A percentile compares a stretch with the other conserved stretches of the same genome.
Evolutionary conservation across 2,797 vertebrate species (phyloP).

Genomic region (Ptychobarbus kaznakovi): DNA sequence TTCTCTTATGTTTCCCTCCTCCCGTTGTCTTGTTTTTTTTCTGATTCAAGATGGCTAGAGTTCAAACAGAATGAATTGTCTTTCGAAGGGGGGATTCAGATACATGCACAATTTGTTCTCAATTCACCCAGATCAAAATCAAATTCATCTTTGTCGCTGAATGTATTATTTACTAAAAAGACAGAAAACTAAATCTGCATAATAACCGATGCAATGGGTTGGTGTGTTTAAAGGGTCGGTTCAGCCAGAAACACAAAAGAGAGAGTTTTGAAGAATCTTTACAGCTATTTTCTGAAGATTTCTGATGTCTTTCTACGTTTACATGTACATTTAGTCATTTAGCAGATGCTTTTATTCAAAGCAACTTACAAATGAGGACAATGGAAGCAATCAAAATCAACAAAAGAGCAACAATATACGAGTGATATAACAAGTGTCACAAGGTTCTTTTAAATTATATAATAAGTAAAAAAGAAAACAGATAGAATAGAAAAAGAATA

Average conservation of each 20-base stretch:
- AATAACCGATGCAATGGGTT: neutral
- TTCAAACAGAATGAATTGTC: constrained; percentile 7
- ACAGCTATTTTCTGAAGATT: too few species aligned
- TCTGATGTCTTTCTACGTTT: too few species aligned
- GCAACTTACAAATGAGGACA: too few species aligned
- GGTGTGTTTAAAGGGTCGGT: neutral
- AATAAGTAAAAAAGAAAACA: too few species aligned
- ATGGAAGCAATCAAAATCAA: too few species aligned
- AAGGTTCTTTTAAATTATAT: too few species aligned
- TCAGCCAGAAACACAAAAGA: neutral
- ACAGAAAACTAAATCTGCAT: neutral
- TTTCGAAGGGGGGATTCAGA: neutral
- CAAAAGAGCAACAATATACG: too few species aligned
- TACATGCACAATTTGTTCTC: constrained; percentile 10
- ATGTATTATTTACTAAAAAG: neutral
- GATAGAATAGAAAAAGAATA: too few species aligned
- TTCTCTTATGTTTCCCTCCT: neutral
- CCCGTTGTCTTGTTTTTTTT: neutral
- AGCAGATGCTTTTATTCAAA: too few species aligned
- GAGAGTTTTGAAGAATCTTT: neutral
- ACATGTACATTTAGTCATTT: too few species aligned
- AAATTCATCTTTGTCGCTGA: neutral
- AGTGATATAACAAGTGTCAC: too few species aligned
- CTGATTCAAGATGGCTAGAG: neutral
- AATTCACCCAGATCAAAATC: constrained; percentile 2